Evolutionary conservation across 1,140 invertebrate genomes (phyloP), one percentile per base, ranked within the genome.

Genomic region (Muscidifurax raptorellus): DNA sequence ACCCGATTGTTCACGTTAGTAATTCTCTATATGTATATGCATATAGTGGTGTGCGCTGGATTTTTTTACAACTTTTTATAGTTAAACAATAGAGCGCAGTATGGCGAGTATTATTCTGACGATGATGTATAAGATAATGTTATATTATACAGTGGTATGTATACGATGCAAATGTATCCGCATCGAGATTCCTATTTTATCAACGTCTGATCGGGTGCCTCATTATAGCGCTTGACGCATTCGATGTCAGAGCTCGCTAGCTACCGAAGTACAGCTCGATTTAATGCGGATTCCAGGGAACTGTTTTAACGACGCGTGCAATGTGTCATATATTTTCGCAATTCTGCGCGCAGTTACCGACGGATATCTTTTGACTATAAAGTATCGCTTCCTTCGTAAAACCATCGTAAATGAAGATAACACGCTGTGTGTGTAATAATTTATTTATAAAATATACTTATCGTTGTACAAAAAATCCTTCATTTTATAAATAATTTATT

Each of bases 401-500:
- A 47, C 1, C 44, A n/a, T 59, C 22, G 52, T 18, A 4, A 7
- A 59, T 22, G 52, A 59, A 59, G 18, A 7, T 18, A 59, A 59
- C 52, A 2, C 52, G 1, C 0, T 47, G 15, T 59, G 52, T 10
- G 18, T 59, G 22, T n/a, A 59, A 59, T 59, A 59, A 59, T 59
- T 59, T 59, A 59, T 59, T 59, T 59, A 59, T 59, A 59, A 59
- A 59, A 59, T 59, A 59, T 59, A 59, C 6, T 18, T 18, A 59
- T 3, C 12, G 15, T 18, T 59, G 7, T 59, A 59, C 52, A n/a
- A 6, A 59, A 59, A n/a, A 59, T 15, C 7, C 30, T 78, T 78
- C 18, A 67, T 1, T 9, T 44, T 69, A 28, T 44, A 13, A 74
- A 82, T 74, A 82, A 82, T 47, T 59, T 44, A 80, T 27, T 18